Percentiles rank a stretch among this genome's conserved stretches.
These are phyloP conservation scores for Callaeas wilsoni DNA, from an alignment of 2,113 vertebrate genomes.

Conservation along the genomic window DNA sequence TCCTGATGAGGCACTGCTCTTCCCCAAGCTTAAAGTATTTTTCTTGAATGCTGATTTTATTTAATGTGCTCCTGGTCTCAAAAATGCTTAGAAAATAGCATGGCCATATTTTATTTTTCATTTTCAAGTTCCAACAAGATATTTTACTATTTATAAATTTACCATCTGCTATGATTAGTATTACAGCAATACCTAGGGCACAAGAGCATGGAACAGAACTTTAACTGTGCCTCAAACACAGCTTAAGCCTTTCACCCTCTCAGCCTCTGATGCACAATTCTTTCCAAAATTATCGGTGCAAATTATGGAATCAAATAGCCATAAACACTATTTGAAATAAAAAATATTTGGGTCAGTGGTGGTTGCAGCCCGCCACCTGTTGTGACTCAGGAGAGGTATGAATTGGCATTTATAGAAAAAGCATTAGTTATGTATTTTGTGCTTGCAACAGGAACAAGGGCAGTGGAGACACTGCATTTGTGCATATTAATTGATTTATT, in stretches of 20 bases:
- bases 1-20: not conserved
- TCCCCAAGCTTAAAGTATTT: not conserved
- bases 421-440: not conserved
- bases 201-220: not conserved
- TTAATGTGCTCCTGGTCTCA: not conserved
- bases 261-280: not conserved
- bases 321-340: not conserved
- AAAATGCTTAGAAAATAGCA: not conserved
- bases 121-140: not conserved
- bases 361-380: not conserved
- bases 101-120: not conserved
- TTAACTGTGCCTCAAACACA: not conserved
- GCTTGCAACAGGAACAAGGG: not conserved
- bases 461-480: not conserved
- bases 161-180: not conserved
- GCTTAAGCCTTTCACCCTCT: not conserved
- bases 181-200: not conserved
- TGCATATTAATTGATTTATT: not conserved
- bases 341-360: not conserved
- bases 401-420: not conserved
- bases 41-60: not conserved
- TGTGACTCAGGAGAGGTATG: not conserved
- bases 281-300: not conserved
- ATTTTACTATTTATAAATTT: not conserved
- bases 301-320: not conserved